Base-by-base conservation (phyloP, 2,797 vertebrate genomes). In the Poecilia wingei region DNA sequence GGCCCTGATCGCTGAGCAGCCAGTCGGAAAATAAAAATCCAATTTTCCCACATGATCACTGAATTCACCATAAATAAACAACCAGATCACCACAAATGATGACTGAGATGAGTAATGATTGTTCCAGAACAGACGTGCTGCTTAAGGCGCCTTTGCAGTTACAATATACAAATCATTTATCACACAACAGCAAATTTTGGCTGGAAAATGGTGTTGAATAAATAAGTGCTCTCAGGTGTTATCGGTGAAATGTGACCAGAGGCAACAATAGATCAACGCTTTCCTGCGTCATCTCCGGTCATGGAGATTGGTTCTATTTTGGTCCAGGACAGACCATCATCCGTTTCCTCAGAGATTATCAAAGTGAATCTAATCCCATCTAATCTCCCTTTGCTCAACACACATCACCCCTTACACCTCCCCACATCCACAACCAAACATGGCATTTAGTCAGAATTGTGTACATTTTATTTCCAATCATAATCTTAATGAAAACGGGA, bases 311-410 rank as follows among this genome's bases (percentile, higher is more conserved):
- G 73, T 89, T 90, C 84, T 86, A 89, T 89, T 91, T 72, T 59
- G 53, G 78, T 43, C 78, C 77, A 74, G 76, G 75, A 78, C 71
- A 88, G 75, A 88, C 79, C 59, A 66, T 88, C 83, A 75, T 88
- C 76, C 49, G 82, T 84, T 84, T 86, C 86, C 75, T 83, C 41
- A 18, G 90, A 86, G 92, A 94, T 94, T 93, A 94, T 88, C 75
- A 84, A 84, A 78, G 73, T 75, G 80, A 85, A 89, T 91, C 82
- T 87, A 91, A 92, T 87, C 90, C 86, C 46, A 82, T 92, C 70
- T 88, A 80, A 89, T 89, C 86, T 86, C n/a, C n/a, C 33, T 14
- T 49, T 2, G 64, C 12, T 72, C 66, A 36, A 33, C 22, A 66
- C 66, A 13, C 3, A 81, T 51, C 36, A 41, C 36, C 16, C 33